A percentile compares a stretch with the other conserved stretches of the same genome.
Conservation (phyloP, 2,797 vertebrate genomes). For the Glossophaga mutica region DNA sequence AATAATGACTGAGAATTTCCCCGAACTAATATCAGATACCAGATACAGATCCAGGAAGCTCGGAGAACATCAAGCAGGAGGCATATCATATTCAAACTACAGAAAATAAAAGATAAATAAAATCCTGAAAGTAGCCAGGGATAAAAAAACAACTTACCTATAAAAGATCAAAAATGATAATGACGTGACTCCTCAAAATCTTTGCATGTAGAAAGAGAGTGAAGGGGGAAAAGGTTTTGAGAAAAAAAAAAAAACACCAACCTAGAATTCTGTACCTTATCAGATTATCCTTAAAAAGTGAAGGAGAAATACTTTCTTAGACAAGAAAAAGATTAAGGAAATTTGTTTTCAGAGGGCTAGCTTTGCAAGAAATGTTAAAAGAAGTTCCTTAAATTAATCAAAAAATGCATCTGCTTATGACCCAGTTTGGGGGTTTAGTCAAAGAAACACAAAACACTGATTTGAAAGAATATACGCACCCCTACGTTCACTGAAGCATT, state of each 20-base stretch:
- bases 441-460: not conserved
- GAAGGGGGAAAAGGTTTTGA: not conserved
- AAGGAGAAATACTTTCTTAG: not conserved
- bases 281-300: not conserved
- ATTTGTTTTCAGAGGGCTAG: not conserved
- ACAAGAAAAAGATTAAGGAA: not conserved
- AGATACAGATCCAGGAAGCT: not conserved
- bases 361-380: not conserved
- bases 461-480: not conserved
- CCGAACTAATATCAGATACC: not conserved
- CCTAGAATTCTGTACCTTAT: not conserved
- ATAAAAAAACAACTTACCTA: not conserved
- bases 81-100: not conserved
- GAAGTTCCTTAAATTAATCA: not conserved
- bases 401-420: not conserved
- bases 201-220: not conserved
- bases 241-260: not conserved
- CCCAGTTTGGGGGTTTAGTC: not conserved
- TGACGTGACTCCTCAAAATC: not conserved
- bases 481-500: not conserved
- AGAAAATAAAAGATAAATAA: slow-evolving; percentile 1
- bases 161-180: not conserved
- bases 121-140: not conserved
- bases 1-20: not conserved
- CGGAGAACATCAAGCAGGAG: not conserved